Percentiles rank a stretch among this genome's conserved stretches.
phyloP scores from a whole-genome alignment of 2,797 vertebrate species.

The Lepilemur septentrionalis region DNA sequence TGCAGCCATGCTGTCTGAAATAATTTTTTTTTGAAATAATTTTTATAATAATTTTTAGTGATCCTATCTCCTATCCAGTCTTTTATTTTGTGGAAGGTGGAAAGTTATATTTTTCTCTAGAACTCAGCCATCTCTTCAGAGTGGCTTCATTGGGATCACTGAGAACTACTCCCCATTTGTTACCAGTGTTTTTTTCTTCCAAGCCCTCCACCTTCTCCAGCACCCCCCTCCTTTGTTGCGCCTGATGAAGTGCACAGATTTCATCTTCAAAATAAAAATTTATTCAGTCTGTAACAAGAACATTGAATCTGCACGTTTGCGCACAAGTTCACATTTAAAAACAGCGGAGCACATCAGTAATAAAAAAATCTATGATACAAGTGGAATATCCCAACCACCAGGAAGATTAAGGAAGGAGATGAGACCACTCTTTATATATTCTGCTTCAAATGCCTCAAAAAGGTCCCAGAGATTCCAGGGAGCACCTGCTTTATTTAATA shows the following conservation, averaged over 20 bases:
- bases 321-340: slow-evolving; percentile 89
- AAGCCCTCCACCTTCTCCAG: fast-evolving
- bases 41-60: slow-evolving; percentile 29
- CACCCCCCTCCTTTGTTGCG: fast-evolving
- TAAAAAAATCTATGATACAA: slow-evolving; percentile 83
- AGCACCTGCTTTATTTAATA: slow-evolving; percentile 79
- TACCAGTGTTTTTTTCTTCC: fast-evolving
- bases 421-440: slow-evolving; percentile 71
- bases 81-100: slow-evolving; percentile 12
- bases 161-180: background rate
- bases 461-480: slow-evolving; percentile 80
- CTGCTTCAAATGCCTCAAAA: slow-evolving; percentile 72
- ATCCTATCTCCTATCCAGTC: background rate
- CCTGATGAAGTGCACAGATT: background rate
- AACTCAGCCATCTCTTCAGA: background rate
- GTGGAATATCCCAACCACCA: slow-evolving; percentile 82
- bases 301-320: slow-evolving; percentile 86
- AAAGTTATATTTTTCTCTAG: background rate
- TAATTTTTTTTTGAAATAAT: background rate
- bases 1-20: background rate
- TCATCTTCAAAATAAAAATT: slow-evolving; percentile 89
- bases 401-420: slow-evolving; percentile 78
- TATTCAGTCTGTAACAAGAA: slow-evolving; percentile 89
- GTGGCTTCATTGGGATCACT: background rate
- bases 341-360: slow-evolving; percentile 85